Percentiles rank a stretch among this genome's conserved stretches.
Evolutionary conservation across 2,797 vertebrate genomes (phyloP).

Genomic region (Microchirus variegatus): DNA sequence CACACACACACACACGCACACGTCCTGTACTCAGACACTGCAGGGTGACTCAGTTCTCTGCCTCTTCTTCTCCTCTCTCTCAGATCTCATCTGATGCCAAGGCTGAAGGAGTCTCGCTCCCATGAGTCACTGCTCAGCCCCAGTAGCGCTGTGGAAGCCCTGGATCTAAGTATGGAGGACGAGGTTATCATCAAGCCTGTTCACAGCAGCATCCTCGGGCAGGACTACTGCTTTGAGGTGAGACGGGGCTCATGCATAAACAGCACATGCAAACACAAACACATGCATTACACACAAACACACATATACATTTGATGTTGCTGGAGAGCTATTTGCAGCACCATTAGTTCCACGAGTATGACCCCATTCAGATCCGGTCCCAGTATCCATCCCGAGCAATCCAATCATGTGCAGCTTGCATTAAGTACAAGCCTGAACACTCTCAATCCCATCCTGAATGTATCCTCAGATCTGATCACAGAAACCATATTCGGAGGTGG

Average conservation of each 20-base stretch:
- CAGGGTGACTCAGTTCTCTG: conserved; percentile 53
- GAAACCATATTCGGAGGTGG: too few species aligned
- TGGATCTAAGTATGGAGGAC: conserved; percentile 99
- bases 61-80: conserved; percentile 26
- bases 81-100: conserved; percentile 99
- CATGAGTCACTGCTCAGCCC: conserved; percentile 99
- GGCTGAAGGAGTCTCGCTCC: conserved; percentile 99
- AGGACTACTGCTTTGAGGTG: conserved; percentile 92
- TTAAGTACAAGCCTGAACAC: too few species aligned
- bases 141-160: conserved; percentile 95
- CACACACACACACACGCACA: too few species aligned
- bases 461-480: too few species aligned
- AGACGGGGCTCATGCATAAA: conserved; percentile 15
- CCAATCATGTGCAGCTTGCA: too few species aligned
- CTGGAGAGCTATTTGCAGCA: too few species aligned
- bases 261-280: conserved; percentile 3
- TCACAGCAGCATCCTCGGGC: conserved; percentile 98
- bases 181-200: conserved; percentile 97
- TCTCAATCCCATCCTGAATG: too few species aligned
- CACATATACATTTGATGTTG: not conserved
- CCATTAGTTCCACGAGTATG: too few species aligned
- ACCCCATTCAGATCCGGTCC: too few species aligned
- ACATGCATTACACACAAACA: conserved; percentile 4
- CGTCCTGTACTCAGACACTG: conserved; percentile 36
- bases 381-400: too few species aligned